These are phyloP conservation scores for Cyclopterus lumpus DNA, from an alignment of 2,797 vertebrate genomes.

Conservation along the genomic window DNA sequence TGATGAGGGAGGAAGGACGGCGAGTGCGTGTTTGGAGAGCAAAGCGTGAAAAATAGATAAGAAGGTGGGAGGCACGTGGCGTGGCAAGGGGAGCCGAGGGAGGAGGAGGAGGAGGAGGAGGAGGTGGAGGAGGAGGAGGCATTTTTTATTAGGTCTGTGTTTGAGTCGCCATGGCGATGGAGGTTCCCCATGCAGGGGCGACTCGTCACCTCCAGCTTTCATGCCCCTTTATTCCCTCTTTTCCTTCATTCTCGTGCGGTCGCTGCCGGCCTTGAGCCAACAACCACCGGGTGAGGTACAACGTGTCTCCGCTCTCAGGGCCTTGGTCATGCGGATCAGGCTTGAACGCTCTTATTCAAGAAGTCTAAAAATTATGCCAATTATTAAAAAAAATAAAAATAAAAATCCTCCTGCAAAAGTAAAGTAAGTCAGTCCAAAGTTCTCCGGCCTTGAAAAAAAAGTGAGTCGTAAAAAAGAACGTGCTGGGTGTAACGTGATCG, in stretches of 20 bases:
- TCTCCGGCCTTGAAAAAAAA: conserved; percentile 39
- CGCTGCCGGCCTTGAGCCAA: neutral
- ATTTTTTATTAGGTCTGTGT: conserved; percentile 65
- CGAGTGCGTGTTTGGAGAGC: conserved; percentile 49
- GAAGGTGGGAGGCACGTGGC: conserved; percentile 11
- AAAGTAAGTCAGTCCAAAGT: conserved; percentile 1
- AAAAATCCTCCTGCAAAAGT: conserved; percentile 38
- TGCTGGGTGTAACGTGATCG: conserved; percentile 27
- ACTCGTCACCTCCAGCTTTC: conserved; percentile 47
- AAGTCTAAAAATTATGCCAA: conserved; percentile 31
- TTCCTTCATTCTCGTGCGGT: neutral
- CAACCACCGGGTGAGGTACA: no score
- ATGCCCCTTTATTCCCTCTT: neutral
- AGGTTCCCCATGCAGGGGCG: conserved; percentile 50
- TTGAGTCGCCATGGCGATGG: conserved; percentile 45
- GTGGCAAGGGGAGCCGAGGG: neutral
- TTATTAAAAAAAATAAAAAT: neutral
- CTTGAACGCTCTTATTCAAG: conserved; percentile 46
- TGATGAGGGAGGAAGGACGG: conserved; percentile 40
- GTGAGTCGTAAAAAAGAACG: no score
- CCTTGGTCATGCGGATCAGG: conserved; percentile 11
- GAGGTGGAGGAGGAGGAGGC: conserved; percentile 2
- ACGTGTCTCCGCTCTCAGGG: conserved; percentile 14
- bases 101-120: neutral
- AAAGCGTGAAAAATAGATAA: conserved; percentile 57